phyloP scores from a whole-genome alignment of 2,113 vertebrate species.

The Cichladusa arquata region DNA sequence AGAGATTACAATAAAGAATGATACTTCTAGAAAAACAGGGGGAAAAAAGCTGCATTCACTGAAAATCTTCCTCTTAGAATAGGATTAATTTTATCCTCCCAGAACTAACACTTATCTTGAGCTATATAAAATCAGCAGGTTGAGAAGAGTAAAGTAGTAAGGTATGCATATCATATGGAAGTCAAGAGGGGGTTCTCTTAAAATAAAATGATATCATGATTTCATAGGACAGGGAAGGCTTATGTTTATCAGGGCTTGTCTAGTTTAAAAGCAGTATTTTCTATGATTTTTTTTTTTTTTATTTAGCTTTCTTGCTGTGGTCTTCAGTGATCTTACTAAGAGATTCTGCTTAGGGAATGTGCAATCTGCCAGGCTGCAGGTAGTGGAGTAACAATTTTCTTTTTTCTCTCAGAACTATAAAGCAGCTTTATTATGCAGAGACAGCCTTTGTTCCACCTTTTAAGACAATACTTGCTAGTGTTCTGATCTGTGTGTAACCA shows the following conservation, averaged over 20 bases:
- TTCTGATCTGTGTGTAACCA: neutral
- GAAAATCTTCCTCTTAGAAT: neutral
- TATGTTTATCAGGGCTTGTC: neutral
- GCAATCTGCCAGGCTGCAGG: neutral
- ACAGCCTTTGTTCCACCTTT: neutral
- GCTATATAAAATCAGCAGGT: neutral
- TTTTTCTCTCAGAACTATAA: neutral
- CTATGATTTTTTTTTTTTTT: neutral
- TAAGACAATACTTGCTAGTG: neutral
- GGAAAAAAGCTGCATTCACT: neutral
- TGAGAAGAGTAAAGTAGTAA: neutral
- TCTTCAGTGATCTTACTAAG: neutral
- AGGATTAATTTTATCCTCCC: neutral
- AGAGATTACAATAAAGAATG: neutral
- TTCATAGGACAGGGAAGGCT: neutral
- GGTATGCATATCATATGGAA: neutral
- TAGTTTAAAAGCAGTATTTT: neutral
- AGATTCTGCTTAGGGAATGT: neutral
- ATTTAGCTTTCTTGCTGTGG: neutral
- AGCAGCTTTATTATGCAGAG: neutral
- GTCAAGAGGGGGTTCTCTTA: neutral
- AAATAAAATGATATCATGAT: neutral
- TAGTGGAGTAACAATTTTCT: neutral
- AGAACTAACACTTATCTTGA: neutral
- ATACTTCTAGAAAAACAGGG: neutral